These are phyloP conservation scores for Boloria euphrosyne DNA, from an alignment of 2,888 invertebrate genomes.

Conservation along the genomic window DNA sequence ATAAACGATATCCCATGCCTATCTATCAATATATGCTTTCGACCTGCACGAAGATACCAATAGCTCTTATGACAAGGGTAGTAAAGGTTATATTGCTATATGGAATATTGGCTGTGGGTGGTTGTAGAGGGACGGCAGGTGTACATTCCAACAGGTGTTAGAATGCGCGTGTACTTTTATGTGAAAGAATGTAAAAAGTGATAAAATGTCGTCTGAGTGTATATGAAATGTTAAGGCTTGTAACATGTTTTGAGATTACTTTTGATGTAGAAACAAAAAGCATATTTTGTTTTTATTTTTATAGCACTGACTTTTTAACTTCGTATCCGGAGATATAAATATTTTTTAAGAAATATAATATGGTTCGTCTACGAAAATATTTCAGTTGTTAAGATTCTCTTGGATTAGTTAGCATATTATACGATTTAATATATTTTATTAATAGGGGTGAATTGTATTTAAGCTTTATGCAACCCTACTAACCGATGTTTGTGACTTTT, in stretches of 20 bases:
- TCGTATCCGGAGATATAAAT: too few species aligned
- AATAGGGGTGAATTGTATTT: too few species aligned
- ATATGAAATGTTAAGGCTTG: neutral
- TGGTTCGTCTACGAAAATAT: too few species aligned
- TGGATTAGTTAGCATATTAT: too few species aligned
- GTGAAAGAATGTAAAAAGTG: slow-evolving; percentile 1
- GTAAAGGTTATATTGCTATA: slow-evolving; percentile 21
- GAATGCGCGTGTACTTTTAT: slow-evolving; percentile 24
- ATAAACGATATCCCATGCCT: slow-evolving; percentile 45
- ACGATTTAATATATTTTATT: too few species aligned
- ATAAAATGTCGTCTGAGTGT: neutral
- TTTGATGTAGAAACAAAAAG: neutral
- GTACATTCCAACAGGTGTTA: slow-evolving; percentile 31
- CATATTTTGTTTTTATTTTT: too few species aligned
- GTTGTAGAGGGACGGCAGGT: slow-evolving; percentile 33
- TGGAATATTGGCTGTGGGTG: neutral
- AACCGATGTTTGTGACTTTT: too few species aligned
- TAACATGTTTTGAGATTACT: neutral
- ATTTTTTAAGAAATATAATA: too few species aligned
- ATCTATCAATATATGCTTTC: slow-evolving; percentile 37
- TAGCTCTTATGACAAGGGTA: neutral
- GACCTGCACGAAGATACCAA: slow-evolving; percentile 4
- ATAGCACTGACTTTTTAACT: too few species aligned
- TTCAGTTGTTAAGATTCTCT: too few species aligned
- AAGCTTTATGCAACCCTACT: too few species aligned